Evolutionary conservation across 2,888 invertebrate genomes (phyloP).

Genomic region (Chydorus sphaericus): DNA sequence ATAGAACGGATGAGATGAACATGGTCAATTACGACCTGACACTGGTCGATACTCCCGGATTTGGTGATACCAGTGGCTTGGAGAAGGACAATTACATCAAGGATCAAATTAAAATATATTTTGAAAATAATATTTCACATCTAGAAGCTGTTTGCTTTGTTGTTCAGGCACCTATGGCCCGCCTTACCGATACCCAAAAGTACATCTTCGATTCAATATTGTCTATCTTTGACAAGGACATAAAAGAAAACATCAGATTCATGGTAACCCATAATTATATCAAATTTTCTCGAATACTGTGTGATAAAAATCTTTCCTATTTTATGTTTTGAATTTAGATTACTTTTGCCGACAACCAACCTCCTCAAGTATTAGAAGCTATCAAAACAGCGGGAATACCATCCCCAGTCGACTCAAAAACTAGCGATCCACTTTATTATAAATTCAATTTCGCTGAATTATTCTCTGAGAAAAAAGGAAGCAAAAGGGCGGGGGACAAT

Average conservation of each 20-base stretch:
- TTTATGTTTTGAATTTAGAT: no score
- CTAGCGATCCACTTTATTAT: not conserved
- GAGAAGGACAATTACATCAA: conserved; percentile 4
- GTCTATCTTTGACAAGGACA: conserved; percentile 20
- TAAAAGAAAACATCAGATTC: conserved; percentile 19
- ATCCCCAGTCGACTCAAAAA: not conserved
- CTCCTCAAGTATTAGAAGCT: conserved; percentile 19
- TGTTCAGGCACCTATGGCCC: conserved; percentile 17
- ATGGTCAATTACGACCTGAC: no score
- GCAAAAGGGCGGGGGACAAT: not conserved
- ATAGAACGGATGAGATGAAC: no score
- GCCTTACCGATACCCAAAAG: conserved; percentile 19
- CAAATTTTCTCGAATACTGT: no score
- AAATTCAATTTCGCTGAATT: conserved; percentile 20
- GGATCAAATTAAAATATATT: not conserved
- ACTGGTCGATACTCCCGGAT: no score
- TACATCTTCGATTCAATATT: conserved; percentile 19
- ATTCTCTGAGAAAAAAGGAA: not conserved
- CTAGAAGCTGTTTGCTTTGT: conserved; percentile 21
- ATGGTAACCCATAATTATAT: no score
- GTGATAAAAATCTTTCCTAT: no score
- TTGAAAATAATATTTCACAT: conserved; percentile 13
- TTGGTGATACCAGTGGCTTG: no score
- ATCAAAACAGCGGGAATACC: conserved; percentile 15
- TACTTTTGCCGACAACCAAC: conserved; percentile 20